Base-by-base conservation (phyloP, 1,140 invertebrate species). In the Heliothis virescens region DNA sequence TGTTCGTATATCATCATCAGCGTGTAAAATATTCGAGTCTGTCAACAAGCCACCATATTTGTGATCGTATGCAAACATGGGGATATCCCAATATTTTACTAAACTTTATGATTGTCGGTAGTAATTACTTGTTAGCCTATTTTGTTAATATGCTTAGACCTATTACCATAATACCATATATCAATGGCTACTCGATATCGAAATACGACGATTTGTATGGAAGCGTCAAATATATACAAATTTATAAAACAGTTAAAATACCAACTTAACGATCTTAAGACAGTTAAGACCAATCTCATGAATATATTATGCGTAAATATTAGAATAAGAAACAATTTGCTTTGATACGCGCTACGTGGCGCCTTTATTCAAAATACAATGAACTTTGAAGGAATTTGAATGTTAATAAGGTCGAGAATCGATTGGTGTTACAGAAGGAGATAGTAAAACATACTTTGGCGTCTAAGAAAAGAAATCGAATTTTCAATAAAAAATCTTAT, bases 111-210 rank as follows among this genome's bases (percentile, higher is more conserved):
- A 63, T 52, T 62, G 59, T 65, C 74, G 60, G 74, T 80, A 80
- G 82, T 85, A 85, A 88, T 85, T 62, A 84, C 81, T 81, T 86
- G 82, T 84, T 83, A 85, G 75, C 82, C 81, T 82, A 83, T 69
- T 80, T 85, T 87, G 82, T 86, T 88, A 86, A 85, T 86, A 83
- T 59, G 78, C 87, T 89, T 88, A 87, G 83, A 87, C 80, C 59
- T 85, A 93, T 93, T 90, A 89, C 60, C 87, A 92, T 90, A 92
- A 89, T 86, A 85, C 78, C 62, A 89, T 92, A 89, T 81, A 91
- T 92, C 89, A 90, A 84, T 81, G 55, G 83, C 83, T 83, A 86
- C 82, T 84, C 73, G 81, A 85, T 83, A 88, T 55, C 75, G 79
- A 86, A 89, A 93, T 92, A 85, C 83, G 86, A 85, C 86, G 50